Evolutionary conservation across 2,888 invertebrate genomes (phyloP).

Genomic region (Parelbella ahira): DNA sequence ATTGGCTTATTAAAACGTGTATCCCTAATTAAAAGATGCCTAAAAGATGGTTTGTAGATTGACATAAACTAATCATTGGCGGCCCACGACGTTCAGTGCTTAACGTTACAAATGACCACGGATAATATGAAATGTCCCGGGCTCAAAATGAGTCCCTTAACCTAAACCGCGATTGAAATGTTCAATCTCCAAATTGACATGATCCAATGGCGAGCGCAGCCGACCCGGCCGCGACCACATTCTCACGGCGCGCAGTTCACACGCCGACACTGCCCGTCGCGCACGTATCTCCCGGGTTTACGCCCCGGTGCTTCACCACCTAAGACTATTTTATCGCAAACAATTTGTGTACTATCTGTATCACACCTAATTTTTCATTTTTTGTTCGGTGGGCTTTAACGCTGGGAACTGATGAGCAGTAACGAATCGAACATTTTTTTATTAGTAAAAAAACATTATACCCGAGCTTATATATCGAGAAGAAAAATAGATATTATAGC

Average conservation of each 20-base stretch:
- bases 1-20: too few species aligned
- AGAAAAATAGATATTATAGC: too few species aligned
- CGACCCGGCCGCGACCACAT: slow-evolving; percentile 55
- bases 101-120: too few species aligned
- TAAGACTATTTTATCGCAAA: slow-evolving; percentile 37
- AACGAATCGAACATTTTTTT: slow-evolving; percentile 1
- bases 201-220: too few species aligned
- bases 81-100: too few species aligned
- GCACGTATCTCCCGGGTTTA: slow-evolving; percentile 68
- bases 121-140: too few species aligned
- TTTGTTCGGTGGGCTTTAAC: slow-evolving; percentile 7
- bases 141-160: too few species aligned
- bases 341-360: slow-evolving; percentile 40
- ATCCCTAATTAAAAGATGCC: too few species aligned
- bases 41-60: too few species aligned
- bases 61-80: too few species aligned
- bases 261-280: slow-evolving; percentile 51
- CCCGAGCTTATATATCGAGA: too few species aligned
- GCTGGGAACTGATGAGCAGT: slow-evolving; percentile 33
- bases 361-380: slow-evolving; percentile 33
- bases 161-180: slow-evolving; percentile 6
- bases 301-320: slow-evolving; percentile 59
- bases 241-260: slow-evolving; percentile 58
- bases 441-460: too few species aligned
- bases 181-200: slow-evolving; percentile 14